Base-by-base conservation (phyloP, 2,113 vertebrate species). In the Rhipidura dahli region DNA sequence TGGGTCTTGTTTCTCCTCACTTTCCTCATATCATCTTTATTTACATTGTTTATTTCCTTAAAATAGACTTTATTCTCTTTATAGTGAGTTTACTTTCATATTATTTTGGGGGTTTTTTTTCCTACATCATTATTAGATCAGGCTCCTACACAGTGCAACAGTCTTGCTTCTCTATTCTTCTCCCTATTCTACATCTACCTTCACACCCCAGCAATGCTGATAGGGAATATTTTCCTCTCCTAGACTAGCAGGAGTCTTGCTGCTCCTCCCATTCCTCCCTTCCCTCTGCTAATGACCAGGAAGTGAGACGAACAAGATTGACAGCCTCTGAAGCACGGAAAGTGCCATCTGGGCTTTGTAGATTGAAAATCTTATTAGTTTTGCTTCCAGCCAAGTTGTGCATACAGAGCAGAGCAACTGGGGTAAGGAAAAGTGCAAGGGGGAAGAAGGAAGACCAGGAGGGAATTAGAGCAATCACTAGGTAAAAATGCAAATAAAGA, bases 351-450 rank as follows among this genome's bases (percentile, higher is more conserved):
- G 95, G 88, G 68, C 93, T 96, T 94, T 97, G 68, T 85, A 96
- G 93, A 93, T 90, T 95, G 95, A 96, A 97, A 97, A 97, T 92
- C 94, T 90, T 95, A 93, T 94, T 96, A 94, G 92, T 80, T 80
- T 94, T 95, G 60, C 92, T 90, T 88, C 75, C 82, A 94, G 68
- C 68, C 90, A 96, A 86, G 54, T 73, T 90, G 56, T 88, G 71
- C 71, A 80, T 61, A 70, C 0, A 1, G 59, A 96, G 18, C 44
- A 88, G 85, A 96, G 68, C 54, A 83, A 77, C 33, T 21, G 40
- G 19, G 35, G 64, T 88, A 94, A 91, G 60, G 35, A 83, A 90
- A 81, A 90, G 30, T 63, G 44, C 51, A 77, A 2, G 27, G 21
- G 7, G 27, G 40, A 51, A 76, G 21, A 37, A 21, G 22, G 18